Evolutionary conservation across 1,140 invertebrate species (phyloP), one percentile per base, ranked within the genome.

Genomic region (Drosophila prosaltans): DNA sequence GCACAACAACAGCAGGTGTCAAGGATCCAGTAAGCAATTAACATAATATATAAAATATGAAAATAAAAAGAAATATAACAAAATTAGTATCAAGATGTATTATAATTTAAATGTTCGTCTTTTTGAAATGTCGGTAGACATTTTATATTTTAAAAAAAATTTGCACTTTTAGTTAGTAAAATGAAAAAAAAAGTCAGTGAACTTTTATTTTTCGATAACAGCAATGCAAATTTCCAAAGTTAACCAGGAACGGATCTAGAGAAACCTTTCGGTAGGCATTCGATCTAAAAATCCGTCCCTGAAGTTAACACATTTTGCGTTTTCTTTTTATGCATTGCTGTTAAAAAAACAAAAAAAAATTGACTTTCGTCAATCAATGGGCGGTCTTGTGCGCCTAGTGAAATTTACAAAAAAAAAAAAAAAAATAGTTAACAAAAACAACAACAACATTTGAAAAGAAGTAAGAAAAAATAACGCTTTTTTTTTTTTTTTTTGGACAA

Each of bases 61-160:
- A 86, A 88, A 68, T 62, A 84, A 68, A 88, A 64, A 88, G 80
- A 66, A 10, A 77, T 67, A 70, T 6, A 36, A 6, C 51, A 32
- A 60, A 60, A 88, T 89, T 89, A 88, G 77, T 74, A 62, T 36
- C 32, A 61, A 55, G 4, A 30, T 30, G 4, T 30, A 2, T 30
- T 57, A 61, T 69, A 10, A 45, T n/a, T 28, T 26, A 59, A 65
- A 69, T 64, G 65, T 80, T 43, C 59, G 36, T 40, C 21, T 48
- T 62, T 59, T 41, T 69, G 6, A 36, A 68, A 64, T 85, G 72
- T 92, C 91, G 91, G 91, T 92, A 92, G 91, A 92, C 89, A 92
- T 92, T 92, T 92, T 90, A 90, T 88, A 74, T 40, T 48, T 26
- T 28, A 36, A 16, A 16, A 16, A 16, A 71, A 71, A 36, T 30